These are phyloP conservation scores for Adoxophyes honmai DNA, from an alignment of 1,140 invertebrate genomes.

Conservation along the genomic window DNA sequence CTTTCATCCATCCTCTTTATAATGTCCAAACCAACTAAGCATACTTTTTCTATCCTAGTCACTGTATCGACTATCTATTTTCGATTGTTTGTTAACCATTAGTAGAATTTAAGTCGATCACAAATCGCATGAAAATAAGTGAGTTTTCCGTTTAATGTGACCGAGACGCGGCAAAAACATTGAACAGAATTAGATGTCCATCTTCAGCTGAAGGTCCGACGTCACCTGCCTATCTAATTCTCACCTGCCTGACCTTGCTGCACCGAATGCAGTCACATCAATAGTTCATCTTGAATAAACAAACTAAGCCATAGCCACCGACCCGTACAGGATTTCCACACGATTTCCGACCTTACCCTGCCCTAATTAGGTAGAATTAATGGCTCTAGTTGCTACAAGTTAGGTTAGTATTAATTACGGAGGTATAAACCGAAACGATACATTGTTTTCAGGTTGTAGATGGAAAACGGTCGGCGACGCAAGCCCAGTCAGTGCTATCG, in stretches of 20 bases:
- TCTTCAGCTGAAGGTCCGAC: neutral
- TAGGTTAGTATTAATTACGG: slow-evolving; percentile 9
- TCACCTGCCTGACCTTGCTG: slow-evolving; percentile 7
- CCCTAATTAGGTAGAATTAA: slow-evolving; percentile 14
- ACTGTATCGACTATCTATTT: too few species aligned
- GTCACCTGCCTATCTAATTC: neutral
- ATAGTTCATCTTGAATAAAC: neutral
- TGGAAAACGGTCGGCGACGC: neutral
- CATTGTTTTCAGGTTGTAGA: slow-evolving; percentile 14
- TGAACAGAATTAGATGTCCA: neutral
- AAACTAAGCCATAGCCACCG: slow-evolving; percentile 1
- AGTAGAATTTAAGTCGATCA: too few species aligned
- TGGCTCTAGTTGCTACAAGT: slow-evolving; percentile 8
- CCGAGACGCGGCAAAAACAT: too few species aligned
- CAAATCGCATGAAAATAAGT: too few species aligned
- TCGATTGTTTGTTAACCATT: too few species aligned
- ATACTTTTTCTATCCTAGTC: too few species aligned
- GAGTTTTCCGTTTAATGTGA: too few species aligned
- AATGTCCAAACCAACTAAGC: too few species aligned
- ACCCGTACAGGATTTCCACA: slow-evolving; percentile 7
- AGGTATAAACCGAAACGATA: slow-evolving; percentile 13
- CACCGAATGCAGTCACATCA: neutral
- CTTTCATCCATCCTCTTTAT: too few species aligned
- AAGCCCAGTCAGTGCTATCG: slow-evolving; percentile 2
- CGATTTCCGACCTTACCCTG: slow-evolving; percentile 12